Base-by-base conservation (phyloP, 2,888 invertebrate genomes). In the Pteria penguin region DNA sequence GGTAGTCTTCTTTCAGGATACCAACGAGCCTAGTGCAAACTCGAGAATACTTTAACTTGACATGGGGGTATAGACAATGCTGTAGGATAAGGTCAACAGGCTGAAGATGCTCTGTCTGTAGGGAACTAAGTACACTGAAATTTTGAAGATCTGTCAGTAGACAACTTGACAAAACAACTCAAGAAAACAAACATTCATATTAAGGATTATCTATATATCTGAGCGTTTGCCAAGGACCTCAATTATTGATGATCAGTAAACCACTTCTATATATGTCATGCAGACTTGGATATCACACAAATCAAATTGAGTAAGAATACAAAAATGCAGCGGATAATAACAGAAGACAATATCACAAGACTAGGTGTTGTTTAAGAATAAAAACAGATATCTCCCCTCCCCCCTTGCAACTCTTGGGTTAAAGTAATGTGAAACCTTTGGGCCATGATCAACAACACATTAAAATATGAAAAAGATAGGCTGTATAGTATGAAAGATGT, bases 51-150 rank as follows among this genome's bases (percentile, higher is more conserved):
- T 87, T 83, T 4, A 78, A 63, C 0, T 72, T 79, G 57, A 90
- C 82, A 76, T 88, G 88, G 0, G 89, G 89, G 70, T 89, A 89
- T 27, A 91, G 82, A 82, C 90, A 89, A 14, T 86, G 72, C 79
- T 86, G 83, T 11, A 89, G 80, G 11, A 90, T 73, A 70, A 86
- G 73, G 31, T 87, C 84, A 24, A 87, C 62, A 0, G 86, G 87
- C n/a, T 82, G 81, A 14, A 86, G 72, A 18, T 79, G 81, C 5
- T 84, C 82, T 54, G 75, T 32, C 26, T 81, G 75, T 5, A 84
- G 52, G 2, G 57, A 57, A 5, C 55, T 24, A 62, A 83, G 74
- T 14, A 80, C 72, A 57, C 87, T 87, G 80, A 0, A 75, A 78
- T n/a, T 75, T 1, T 62, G 18, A 24, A n/a, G 45, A 11, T 33